Base-by-base conservation (phyloP, 2,797 vertebrate genomes). In the Pseudochromis fuscus region DNA sequence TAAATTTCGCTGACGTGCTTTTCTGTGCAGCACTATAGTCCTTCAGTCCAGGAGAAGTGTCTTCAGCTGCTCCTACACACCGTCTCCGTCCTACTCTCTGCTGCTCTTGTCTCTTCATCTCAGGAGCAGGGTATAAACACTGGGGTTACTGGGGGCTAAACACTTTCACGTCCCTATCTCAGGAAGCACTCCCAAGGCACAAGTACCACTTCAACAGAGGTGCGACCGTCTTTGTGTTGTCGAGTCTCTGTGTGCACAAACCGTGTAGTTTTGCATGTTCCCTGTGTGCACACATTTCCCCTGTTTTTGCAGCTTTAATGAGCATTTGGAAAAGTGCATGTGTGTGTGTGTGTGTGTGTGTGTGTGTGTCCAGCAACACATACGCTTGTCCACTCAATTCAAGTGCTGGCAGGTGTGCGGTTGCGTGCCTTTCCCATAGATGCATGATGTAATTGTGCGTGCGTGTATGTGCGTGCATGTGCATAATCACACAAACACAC, bases 121-220 rank as follows among this genome's bases (percentile, higher is more conserved):
- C 66, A 53, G 58, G 12, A 72, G 24, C 57, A 38, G 46, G 28
- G 5, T 53, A 42, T 52, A 80, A 82, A 69, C 70, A 75, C 65
- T 4, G 27, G 55, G 83, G 79, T 86, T 66, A 71, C 72, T 48
- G 51, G 1, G 28, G 82, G 80, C 89, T 84, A 87, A 88, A 86
- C 69, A 56, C 70, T 72, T 87, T 75, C 51, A 68, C 75, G 77
- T 81, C 59, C 33, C 46, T n/a, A 40, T 77, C 76, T 73, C 63
- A 44, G 3, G 31, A 33, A 85, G 40, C 60, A 53, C 76, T 79
- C 72, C 61, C 21, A 31, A 61, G 42, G 58, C 62, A 53, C 60
- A 48, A 84, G 77, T 37, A 50, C 71, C 81, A 72, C 82, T 84
- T 78, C 49, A 73, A 23, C 50, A 16, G 57, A 44, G 12, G 15